phyloP scores from a whole-genome alignment of 2,797 vertebrate genomes.

The Paguma larvata region DNA sequence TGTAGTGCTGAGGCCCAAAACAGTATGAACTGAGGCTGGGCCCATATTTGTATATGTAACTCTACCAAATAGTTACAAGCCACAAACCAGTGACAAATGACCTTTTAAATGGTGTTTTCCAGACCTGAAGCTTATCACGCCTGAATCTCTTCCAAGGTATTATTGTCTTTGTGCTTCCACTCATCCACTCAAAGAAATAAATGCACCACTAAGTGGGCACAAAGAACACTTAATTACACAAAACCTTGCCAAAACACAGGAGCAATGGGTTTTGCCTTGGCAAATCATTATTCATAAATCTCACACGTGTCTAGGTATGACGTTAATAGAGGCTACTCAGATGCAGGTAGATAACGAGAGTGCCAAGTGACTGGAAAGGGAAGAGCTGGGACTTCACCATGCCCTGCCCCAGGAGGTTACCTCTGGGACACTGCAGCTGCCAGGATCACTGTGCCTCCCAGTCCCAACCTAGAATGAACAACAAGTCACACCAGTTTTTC shows the following conservation, averaged over 20 bases:
- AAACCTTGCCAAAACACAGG: background rate
- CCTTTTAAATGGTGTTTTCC: background rate
- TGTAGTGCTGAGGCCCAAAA: background rate
- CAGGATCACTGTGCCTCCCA: background rate
- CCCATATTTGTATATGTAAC: no score
- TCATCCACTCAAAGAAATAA: constrained; percentile 45
- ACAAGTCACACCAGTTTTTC: background rate
- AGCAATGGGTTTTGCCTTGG: background rate
- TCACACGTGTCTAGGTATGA: background rate
- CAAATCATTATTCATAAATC: background rate
- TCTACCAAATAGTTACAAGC: background rate
- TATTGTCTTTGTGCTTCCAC: background rate
- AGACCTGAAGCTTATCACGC: background rate
- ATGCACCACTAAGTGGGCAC: background rate
- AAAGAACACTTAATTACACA: background rate
- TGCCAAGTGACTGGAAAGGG: background rate
- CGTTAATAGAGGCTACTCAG: background rate
- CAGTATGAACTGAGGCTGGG: background rate
- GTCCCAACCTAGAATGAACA: background rate
- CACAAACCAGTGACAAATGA: constrained; percentile 20
- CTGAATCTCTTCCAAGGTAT: constrained; percentile 43
- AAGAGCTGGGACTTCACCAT: background rate
- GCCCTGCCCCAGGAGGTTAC: background rate
- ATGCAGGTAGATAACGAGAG: background rate
- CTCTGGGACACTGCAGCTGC: background rate